Conservation (phyloP, 2,113 vertebrate species). For the Syrmaticus mikado region DNA sequence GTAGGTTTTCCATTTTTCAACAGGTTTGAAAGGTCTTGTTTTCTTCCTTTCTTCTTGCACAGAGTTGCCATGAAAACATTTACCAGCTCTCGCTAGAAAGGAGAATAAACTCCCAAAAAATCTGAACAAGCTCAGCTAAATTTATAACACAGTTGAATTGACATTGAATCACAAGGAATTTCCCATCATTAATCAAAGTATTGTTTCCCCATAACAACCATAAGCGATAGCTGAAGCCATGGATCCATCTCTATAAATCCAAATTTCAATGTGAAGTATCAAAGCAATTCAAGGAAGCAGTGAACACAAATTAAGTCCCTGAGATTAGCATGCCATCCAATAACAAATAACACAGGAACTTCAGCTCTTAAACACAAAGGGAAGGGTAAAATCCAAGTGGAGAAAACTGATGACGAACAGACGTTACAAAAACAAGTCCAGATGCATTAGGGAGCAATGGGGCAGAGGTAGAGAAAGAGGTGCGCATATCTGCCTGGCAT, state of each 20-base stretch:
- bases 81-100: background rate
- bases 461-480: background rate
- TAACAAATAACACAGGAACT: rapidly evolving
- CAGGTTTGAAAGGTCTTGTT: conserved; percentile 54
- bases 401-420: background rate
- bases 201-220: background rate
- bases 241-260: background rate
- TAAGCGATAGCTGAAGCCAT: background rate
- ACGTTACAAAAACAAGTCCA: background rate
- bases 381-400: background rate
- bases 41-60: no score
- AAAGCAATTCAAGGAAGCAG: background rate
- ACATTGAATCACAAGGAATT: background rate
- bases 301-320: background rate
- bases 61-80: no score
- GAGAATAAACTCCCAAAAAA: background rate
- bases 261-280: background rate
- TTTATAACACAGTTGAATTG: background rate
- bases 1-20: conserved; percentile 25
- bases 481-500: background rate
- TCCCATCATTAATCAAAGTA: background rate
- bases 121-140: background rate
- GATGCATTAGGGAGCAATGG: background rate
- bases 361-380: background rate
- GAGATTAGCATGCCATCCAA: background rate